Evolutionary conservation across 2,797 vertebrate genomes (phyloP), one percentile per base, ranked within the genome.

Genomic region (Philypnodon macrostomus): DNA sequence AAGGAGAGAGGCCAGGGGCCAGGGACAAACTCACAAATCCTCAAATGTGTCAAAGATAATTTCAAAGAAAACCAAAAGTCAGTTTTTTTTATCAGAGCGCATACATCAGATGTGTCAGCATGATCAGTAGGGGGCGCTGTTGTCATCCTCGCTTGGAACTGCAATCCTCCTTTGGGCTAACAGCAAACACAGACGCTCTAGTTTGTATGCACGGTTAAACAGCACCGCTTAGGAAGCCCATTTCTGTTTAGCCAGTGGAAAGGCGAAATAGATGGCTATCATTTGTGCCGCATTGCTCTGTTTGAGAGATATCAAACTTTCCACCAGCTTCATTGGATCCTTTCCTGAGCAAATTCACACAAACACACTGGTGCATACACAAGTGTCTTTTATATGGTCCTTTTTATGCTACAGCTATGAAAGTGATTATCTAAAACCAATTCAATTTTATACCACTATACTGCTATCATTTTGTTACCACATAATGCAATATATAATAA

Each of bases 171-270:
- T 67, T 34, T 58, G 62, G 58, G 48, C 48, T 47, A 56, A 70
- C 58, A 72, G 62, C 42, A 70, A 52, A 62, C 61, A 38, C 54
- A 63, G 73, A 59, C 73, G 44, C 47, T 70, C 73, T 73, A 49
- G 61, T 78, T 75, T 72, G 70, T 75, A 81, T 78, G 69, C 75
- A 49, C 38, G 31, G 45, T 68, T 79, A 85, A 83, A 73, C 18
- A 30, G 61, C 70, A 45, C 50, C 47, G 50, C 79, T 84, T 82
- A 73, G 63, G 72, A 38, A 82, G 44, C 60, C 44, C 47, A 75
- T 82, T 83, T 80, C 67, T 72, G 77, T 77, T 83, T 75, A 76
- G 67, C 63, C 73, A 73, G 69, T 77, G 65, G 79, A 81, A 85
- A 81, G 60, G 39, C 63, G 16, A 68, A 82, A 83, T 72, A 76